Conservation (phyloP, 2,113 vertebrate genomes). For the Benitochromis conjunctus region DNA sequence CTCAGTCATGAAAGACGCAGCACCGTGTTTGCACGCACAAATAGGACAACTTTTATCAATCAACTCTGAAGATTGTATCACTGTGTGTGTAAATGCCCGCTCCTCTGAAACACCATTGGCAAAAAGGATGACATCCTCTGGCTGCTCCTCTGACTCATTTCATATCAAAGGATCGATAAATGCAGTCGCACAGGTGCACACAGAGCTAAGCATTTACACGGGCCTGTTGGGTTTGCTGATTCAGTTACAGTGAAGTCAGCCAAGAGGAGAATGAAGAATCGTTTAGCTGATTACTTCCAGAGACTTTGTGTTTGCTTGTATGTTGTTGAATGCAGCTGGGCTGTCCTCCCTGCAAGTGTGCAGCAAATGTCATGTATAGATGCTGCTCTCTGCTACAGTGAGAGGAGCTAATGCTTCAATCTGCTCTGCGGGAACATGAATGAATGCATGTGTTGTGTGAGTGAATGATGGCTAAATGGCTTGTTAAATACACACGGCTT, state of each 20-base stretch:
- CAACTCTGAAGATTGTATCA: not conserved
- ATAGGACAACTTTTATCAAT: not conserved
- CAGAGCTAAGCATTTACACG: not conserved
- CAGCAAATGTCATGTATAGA: not conserved
- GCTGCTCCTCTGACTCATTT: not conserved
- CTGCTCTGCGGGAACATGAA: not conserved
- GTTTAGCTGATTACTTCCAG: not conserved
- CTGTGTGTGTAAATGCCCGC: not conserved
- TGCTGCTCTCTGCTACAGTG: not conserved
- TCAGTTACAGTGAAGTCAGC: not conserved
- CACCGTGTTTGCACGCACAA: rapidly evolving
- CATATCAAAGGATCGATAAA: not conserved
- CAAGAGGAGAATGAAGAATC: not conserved
- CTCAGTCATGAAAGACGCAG: not conserved
- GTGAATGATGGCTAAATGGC: not conserved
- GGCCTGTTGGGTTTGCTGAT: not conserved
- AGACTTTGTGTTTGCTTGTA: not conserved
- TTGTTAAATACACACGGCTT: not conserved
- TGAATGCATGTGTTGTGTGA: not conserved
- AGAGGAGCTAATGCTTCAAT: not conserved
- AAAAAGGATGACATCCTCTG: not conserved
- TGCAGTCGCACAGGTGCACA: not conserved
- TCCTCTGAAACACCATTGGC: not conserved
- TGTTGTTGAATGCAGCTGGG: not conserved
- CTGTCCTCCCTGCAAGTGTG: not conserved